Conservation (phyloP, 2,797 vertebrate species). For the Acanthis flammea region DNA sequence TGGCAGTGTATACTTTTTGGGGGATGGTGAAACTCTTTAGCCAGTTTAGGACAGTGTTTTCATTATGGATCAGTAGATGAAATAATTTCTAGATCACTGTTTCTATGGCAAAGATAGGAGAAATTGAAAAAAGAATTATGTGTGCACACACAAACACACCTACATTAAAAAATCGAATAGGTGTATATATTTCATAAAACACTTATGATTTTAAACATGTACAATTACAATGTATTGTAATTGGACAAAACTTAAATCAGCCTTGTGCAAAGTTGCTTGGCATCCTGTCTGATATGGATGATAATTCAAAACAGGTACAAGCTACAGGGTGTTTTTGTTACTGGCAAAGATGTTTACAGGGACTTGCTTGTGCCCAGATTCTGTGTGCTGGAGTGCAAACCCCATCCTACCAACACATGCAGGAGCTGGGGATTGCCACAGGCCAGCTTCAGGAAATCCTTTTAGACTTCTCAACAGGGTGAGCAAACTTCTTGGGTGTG, state of each 20-base stretch:
- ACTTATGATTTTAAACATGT: neutral
- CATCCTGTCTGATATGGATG: neutral
- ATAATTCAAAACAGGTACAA: neutral
- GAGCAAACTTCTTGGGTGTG: neutral
- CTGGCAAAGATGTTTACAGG: neutral
- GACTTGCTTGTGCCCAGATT: neutral
- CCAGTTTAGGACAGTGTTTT: neutral
- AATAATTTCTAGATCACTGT: neutral
- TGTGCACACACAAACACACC: fast-evolving
- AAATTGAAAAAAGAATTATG: neutral
- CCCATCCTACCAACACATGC: neutral
- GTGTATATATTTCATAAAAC: neutral
- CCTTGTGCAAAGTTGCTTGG: neutral
- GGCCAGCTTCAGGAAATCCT: slow-evolving; percentile 49
- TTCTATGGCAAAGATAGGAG: neutral
- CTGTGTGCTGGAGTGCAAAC: neutral
- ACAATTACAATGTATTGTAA: neutral
- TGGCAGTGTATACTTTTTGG: neutral
- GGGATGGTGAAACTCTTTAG: neutral
- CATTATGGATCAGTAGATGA: neutral
- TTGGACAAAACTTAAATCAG: neutral
- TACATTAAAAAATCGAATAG: neutral
- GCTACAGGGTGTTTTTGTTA: neutral
- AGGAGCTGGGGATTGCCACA: slow-evolving; percentile 11
- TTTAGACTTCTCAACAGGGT: neutral